Conservation (phyloP, 2,113 vertebrate species). For the Mesoclemmys tuberculata region DNA sequence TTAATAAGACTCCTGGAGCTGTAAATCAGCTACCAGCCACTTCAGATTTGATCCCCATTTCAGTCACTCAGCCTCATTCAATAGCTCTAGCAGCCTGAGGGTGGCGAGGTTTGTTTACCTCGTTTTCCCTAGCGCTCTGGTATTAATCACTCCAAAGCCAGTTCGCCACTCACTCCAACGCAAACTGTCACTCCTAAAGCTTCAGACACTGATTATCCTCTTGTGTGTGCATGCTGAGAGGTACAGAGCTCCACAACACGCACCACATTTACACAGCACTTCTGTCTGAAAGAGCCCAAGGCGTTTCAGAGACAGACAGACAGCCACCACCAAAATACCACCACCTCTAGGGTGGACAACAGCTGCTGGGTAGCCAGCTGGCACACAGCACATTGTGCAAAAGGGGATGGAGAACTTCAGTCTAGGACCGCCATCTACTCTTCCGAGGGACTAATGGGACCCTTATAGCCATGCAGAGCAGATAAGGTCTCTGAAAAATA, state of each 20-base stretch:
- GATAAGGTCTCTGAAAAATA: neutral
- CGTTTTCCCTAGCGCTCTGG: no score
- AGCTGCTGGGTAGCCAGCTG: neutral
- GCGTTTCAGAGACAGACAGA: neutral
- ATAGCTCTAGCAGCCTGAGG: neutral
- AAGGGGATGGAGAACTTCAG: neutral
- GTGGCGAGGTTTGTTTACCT: neutral
- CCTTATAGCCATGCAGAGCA: no score
- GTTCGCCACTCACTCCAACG: neutral
- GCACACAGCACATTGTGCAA: no score
- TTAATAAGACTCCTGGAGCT: neutral
- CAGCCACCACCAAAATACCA: neutral
- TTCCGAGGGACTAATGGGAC: neutral
- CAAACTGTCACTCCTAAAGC: neutral
- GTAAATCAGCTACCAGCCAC: neutral
- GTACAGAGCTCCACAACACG: neutral
- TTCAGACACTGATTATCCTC: neutral
- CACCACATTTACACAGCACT: neutral
- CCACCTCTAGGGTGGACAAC: neutral
- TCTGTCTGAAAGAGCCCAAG: neutral
- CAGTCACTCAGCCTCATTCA: neutral
- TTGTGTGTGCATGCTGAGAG: accelerated
- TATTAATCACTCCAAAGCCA: accelerated
- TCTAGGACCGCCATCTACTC: neutral
- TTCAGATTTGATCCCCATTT: neutral